phyloP scores from a whole-genome alignment of 2,797 vertebrate species.

The Acrossocheilus wenchowensis region DNA sequence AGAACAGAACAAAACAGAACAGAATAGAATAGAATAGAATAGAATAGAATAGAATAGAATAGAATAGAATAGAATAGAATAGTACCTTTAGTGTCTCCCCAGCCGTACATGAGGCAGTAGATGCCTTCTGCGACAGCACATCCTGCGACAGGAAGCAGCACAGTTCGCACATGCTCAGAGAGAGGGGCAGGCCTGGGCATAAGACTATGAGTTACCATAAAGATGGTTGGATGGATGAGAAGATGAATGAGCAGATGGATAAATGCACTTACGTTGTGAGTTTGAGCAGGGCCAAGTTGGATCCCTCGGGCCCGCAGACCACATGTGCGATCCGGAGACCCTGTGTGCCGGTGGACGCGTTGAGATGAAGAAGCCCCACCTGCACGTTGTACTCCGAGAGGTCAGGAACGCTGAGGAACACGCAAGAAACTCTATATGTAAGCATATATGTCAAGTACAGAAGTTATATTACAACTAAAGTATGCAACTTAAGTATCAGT shows the following conservation, averaged over 20 bases:
- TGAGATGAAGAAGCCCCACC: constrained; percentile 92
- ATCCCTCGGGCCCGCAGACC: constrained; percentile 91
- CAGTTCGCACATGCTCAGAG: constrained; percentile 84
- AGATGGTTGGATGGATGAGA: constrained; percentile 17
- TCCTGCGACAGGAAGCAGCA: constrained; percentile 90
- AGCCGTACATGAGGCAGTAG: constrained; percentile 95
- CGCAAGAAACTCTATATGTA: constrained; percentile 5
- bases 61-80: constrained; percentile 13
- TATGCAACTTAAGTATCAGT: neutral
- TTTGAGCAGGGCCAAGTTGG: constrained; percentile 92
- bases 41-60: constrained; percentile 45
- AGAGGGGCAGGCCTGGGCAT: constrained; percentile 75
- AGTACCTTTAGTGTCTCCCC: constrained; percentile 98
- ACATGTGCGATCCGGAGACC: constrained; percentile 87
- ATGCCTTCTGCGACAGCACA: constrained; percentile 91
- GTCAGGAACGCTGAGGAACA: constrained; percentile 84
- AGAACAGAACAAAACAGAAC: neutral
- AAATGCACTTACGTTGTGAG: constrained; percentile 82
- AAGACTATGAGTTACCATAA: constrained; percentile 27
- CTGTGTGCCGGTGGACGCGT: constrained; percentile 80
- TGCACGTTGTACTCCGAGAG: constrained; percentile 91
- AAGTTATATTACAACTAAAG: constrained; percentile 16
- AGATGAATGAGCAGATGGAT: neutral
- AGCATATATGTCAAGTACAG: constrained; percentile 27
- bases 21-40: constrained; percentile 44